Evolutionary conservation across 2,113 vertebrate genomes (phyloP), one percentile per base, ranked within the genome.

Genomic region (Corythaixoides concolor): DNA sequence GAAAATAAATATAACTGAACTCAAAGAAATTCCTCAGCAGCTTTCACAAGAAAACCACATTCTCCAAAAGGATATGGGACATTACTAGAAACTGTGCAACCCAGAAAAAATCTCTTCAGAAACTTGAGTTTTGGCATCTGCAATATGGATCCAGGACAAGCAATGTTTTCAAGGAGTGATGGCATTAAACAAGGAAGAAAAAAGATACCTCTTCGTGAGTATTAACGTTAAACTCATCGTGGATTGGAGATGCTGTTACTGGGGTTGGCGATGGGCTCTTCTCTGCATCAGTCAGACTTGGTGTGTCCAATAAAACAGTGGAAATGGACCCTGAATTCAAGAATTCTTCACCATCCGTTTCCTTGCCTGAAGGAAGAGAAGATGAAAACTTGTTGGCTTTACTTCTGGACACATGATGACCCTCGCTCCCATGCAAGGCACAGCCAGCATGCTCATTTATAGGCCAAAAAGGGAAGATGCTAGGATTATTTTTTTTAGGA

Each of bases 321-420:
- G 98, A 97, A 37, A 97, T 20, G 11, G 98, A 98, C 58, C 97
- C 97, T 47, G 99, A 98, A 41, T 97, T 97, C 49, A 97, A 80
- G 88, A 97, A 97, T 18, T 99, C 99, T 7, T 98, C 95, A 64
- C 95, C n/a, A 13, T 99, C 99, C 3, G 92, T 96, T 27, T 99
- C 99, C 92, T 98, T 99, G 79, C 96, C 98, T 98, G 68, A 78
- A 80, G 39, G 60, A 55, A 89, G 22, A 96, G 58, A 88, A 94
- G 19, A 37, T 1, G 8, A 43, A 85, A 87, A 52, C 4, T 8
- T 32, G 6, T 35, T 91, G 37, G 62, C 12, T 92, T 75, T 49
- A 64, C 24, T 75, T 68, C 50, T 43, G 35, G n/a, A 62, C 11
- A 66, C 33, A 14, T 1, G 23, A 52, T 14, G 28, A 13, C 15